Conservation (phyloP, 2,113 vertebrate genomes). For the Agapornis roseicollis region DNA sequence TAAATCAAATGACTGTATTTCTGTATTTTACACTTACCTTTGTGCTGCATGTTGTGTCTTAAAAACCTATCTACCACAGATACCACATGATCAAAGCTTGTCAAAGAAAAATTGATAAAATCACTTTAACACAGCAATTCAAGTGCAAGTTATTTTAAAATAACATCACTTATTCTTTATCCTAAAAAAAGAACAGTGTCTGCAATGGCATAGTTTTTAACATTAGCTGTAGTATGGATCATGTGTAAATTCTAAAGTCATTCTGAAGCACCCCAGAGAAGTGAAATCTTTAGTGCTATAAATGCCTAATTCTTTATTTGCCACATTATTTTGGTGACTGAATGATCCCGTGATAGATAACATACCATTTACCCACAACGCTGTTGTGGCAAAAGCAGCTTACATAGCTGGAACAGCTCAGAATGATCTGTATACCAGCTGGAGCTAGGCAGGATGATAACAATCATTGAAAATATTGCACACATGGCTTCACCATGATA, state of each 20-base stretch:
- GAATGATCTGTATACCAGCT: constrained; percentile 46
- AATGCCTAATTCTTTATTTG: neutral
- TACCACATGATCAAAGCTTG: neutral
- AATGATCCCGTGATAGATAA: neutral
- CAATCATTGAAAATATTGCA: constrained; percentile 37
- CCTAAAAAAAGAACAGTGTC: neutral
- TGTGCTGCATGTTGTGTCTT: neutral
- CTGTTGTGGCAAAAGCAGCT: neutral
- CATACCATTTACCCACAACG: neutral
- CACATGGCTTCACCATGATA: constrained; percentile 43
- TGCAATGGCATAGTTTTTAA: neutral
- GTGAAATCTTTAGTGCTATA: neutral
- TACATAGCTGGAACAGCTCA: neutral
- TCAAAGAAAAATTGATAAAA: neutral
- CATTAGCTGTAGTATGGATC: neutral
- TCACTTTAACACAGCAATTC: neutral
- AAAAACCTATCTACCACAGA: neutral
- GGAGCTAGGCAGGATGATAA: constrained; percentile 43
- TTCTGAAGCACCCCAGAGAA: neutral
- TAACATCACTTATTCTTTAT: neutral
- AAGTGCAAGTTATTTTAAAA: neutral
- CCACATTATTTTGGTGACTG: neutral
- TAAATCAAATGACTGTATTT: neutral
- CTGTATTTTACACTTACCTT: neutral
- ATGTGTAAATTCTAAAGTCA: neutral